phyloP scores from a whole-genome alignment of 2,113 vertebrate genomes.

The Crotalus tigris region DNA sequence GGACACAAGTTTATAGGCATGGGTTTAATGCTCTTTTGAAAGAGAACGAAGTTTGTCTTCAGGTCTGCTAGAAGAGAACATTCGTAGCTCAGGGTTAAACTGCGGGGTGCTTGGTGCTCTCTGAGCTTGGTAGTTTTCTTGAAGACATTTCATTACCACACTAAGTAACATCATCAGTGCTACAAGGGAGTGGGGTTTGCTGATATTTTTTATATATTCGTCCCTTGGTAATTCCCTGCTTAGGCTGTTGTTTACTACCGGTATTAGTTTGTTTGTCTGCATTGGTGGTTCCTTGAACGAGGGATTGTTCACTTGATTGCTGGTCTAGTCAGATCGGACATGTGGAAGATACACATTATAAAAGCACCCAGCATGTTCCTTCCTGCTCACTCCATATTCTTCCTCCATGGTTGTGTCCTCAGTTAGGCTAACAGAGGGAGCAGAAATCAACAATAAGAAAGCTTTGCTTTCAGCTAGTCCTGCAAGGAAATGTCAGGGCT shows the following conservation, averaged over 20 bases:
- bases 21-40: background rate
- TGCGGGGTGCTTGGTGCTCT: background rate
- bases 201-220: background rate
- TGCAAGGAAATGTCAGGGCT: background rate
- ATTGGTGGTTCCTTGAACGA: background rate
- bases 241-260: background rate
- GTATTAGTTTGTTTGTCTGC: background rate
- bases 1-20: background rate
- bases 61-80: background rate
- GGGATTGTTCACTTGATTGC: background rate
- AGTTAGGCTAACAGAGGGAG: no score
- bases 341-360: background rate
- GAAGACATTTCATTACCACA: background rate
- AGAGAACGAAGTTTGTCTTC: background rate
- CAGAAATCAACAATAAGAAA: background rate
- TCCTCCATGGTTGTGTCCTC: background rate
- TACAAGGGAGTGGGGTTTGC: background rate
- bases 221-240: background rate
- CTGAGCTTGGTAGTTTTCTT: background rate
- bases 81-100: no score
- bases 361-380: background rate
- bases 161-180: background rate
- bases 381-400: background rate
- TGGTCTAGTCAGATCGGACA: background rate
- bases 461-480: background rate